Evolutionary conservation across 1,140 invertebrate species (phyloP).

Genomic region (Lasioglossum baleicum): DNA sequence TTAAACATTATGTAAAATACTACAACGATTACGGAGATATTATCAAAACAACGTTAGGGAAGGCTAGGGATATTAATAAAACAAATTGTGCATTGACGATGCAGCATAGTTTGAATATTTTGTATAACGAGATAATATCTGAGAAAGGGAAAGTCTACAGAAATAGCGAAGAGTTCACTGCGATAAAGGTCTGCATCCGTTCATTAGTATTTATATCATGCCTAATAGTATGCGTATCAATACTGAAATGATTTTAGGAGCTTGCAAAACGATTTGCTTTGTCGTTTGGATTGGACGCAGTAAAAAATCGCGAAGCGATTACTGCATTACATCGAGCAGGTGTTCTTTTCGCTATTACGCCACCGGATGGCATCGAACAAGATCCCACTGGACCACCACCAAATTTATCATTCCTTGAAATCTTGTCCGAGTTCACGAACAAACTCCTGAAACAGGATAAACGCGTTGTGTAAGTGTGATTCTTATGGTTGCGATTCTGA

Average conservation of each 20-base stretch:
- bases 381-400: constrained; percentile 90
- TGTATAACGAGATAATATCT: constrained; percentile 87
- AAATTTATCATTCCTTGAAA: constrained; percentile 95
- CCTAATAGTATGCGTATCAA: not conserved
- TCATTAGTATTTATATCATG: not conserved
- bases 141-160: constrained; percentile 84
- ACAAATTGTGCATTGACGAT: constrained; percentile 97
- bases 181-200: constrained; percentile 85
- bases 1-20: constrained; percentile 98
- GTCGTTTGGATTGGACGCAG: constrained; percentile 97
- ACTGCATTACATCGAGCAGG: constrained; percentile 97
- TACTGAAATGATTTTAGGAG: constrained; percentile 82
- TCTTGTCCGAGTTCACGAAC: constrained; percentile 96
- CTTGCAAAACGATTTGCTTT: constrained; percentile 97
- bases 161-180: constrained; percentile 89
- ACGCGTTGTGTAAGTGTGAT: constrained; percentile 88
- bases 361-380: constrained; percentile 82
- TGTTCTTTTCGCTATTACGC: constrained; percentile 92
- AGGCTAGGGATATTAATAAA: constrained; percentile 98
- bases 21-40: constrained; percentile 99
- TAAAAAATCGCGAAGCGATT: constrained; percentile 98
- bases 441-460: constrained; percentile 98
- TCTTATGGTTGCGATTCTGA: constrained; percentile 6
- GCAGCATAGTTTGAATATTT: constrained; percentile 92
- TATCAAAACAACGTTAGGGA: constrained; percentile 97